Conservation (phyloP, 2,797 vertebrate genomes). For the Pipistrellus pygmaeus region DNA sequence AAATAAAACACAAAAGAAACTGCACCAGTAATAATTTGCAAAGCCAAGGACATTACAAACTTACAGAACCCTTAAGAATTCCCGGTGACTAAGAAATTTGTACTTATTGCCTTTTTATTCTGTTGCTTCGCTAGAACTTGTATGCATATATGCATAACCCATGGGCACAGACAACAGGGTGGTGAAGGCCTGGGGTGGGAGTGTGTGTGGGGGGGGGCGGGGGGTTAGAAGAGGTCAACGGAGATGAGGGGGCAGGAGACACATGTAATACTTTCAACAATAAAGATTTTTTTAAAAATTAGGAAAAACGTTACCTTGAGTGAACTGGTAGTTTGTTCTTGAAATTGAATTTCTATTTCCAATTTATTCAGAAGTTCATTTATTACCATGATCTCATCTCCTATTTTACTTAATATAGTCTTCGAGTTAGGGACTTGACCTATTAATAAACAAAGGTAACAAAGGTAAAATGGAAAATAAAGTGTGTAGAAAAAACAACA, state of each 20-base stretch:
- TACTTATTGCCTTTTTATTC: conserved; percentile 20
- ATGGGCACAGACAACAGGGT: too few relatives aligned
- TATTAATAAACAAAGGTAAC: conserved; percentile 68
- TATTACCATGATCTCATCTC: conserved; percentile 77
- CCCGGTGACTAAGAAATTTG: background rate
- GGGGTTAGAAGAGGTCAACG: too few relatives aligned
- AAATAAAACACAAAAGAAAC: conserved; percentile 6
- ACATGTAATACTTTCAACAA: too few relatives aligned
- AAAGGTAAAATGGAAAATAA: conserved; percentile 52
- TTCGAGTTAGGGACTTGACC: conserved; percentile 78
- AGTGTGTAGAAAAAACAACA: background rate
- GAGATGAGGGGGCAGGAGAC: too few relatives aligned
- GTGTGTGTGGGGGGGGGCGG: too few relatives aligned
- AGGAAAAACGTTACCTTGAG: conserved; percentile 86
- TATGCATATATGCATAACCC: too few relatives aligned
- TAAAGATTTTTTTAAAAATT: too few relatives aligned
- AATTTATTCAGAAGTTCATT: conserved; percentile 82
- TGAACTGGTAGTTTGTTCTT: conserved; percentile 74
- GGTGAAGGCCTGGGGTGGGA: too few relatives aligned
- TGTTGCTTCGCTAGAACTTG: background rate
- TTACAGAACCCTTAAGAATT: conserved; percentile 49
- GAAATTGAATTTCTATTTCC: conserved; percentile 83
- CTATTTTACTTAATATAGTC: conserved; percentile 78
- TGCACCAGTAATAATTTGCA: background rate
- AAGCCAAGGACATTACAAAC: conserved; percentile 44